A percentile compares a stretch with the other conserved stretches of the same genome.
Conservation (phyloP, 1,140 invertebrate species). For the Bombus confusus region DNA sequence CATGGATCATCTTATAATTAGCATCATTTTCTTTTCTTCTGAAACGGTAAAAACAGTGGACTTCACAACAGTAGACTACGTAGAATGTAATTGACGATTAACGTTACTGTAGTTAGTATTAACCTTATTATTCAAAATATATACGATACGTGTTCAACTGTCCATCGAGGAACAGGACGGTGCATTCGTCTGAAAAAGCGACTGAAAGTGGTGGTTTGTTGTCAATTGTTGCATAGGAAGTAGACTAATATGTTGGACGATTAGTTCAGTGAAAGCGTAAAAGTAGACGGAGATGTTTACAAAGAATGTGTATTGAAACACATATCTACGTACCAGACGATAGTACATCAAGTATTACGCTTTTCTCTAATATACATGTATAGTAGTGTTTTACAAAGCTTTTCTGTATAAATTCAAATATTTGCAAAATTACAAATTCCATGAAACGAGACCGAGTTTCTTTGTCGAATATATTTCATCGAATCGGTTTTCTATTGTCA, state of each 20-base stretch:
- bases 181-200: background rate
- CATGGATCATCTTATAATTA: background rate
- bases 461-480: too few relatives aligned
- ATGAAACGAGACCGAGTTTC: background rate
- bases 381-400: background rate
- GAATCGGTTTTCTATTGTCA: background rate
- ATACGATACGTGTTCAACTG: slow-evolving; percentile 40
- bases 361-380: background rate
- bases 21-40: background rate
- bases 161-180: slow-evolving; percentile 60
- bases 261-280: background rate
- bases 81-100: slow-evolving; percentile 11
- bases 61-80: slow-evolving; percentile 40
- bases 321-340: background rate
- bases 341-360: background rate
- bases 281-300: background rate
- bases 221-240: slow-evolving; percentile 42
- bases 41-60: slow-evolving; percentile 62
- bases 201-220: slow-evolving; percentile 29
- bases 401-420: background rate
- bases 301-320: background rate
- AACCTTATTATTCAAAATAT: background rate
- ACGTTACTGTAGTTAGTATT: slow-evolving; percentile 38
- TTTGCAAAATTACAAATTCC: background rate
- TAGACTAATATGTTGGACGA: slow-evolving; percentile 62